A percentile compares a stretch with the other conserved stretches of the same genome.
Conservation (phyloP, 2,113 vertebrate species). For the Pavo muticus region DNA sequence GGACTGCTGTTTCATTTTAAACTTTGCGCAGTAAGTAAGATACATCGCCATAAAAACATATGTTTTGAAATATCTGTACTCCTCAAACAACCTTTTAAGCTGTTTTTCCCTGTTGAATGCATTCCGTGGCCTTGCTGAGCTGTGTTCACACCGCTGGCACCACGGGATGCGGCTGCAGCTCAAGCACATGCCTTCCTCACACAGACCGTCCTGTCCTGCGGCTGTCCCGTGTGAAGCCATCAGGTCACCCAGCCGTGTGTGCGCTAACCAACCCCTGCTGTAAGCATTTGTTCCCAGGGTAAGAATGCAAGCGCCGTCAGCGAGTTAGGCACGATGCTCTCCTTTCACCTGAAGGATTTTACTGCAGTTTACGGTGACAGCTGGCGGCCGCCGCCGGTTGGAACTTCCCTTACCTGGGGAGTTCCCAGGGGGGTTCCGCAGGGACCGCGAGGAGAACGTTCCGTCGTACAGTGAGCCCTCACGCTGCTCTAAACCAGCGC, state of each 20-base stretch:
- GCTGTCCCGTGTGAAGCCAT: background rate
- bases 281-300: rapidly evolving
- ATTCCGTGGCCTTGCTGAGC: background rate
- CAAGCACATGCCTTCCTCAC: rapidly evolving
- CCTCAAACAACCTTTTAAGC: background rate
- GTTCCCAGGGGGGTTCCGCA: background rate
- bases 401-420: background rate
- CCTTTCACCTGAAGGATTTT: background rate
- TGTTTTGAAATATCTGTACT: background rate
- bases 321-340: rapidly evolving
- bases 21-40: background rate
- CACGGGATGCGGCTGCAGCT: background rate
- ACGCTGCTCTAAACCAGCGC: rapidly evolving
- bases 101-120: background rate
- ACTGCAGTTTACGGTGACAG: background rate
- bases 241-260: rapidly evolving
- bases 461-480: no score
- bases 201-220: background rate
- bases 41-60: rapidly evolving
- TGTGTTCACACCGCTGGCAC: no score
- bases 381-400: background rate
- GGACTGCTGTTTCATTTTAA: background rate
- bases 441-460: no score
- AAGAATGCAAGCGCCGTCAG: rapidly evolving
- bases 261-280: rapidly evolving